Evolutionary conservation across 2,888 invertebrate genomes (phyloP), one percentile per base, ranked within the genome.

Genomic region (Acrobasis repandana): DNA sequence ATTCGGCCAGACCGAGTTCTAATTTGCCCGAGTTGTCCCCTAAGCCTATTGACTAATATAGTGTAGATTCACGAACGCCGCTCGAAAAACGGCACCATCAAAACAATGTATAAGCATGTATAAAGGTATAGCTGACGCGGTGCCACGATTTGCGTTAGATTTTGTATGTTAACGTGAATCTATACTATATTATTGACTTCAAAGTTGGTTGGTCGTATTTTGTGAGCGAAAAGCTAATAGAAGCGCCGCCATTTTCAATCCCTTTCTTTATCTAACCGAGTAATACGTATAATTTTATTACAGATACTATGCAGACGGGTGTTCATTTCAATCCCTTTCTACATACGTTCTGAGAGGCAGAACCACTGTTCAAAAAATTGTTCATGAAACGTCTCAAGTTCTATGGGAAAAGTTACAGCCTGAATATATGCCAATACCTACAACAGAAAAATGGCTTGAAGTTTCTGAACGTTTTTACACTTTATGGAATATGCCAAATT

Each of bases 401-500:
- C 16, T 54, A 8, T 54, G 54, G 54, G 9, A 54, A 54, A 36
- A n/a, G 6, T 54, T 54, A 54, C 38, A 54, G 36, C 54, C 34
- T 10, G 36, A 54, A 54, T 54, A 15, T 54, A 38, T 54, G 54
- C 36, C 38, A 15, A 54, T 0, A 16, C 54, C 38, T 1, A 15
- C 20, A 11, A 36, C 16, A 54, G 16, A 36, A n/a, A 36, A 54
- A 36, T 54, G 33, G 38, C 36, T 36, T 0, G 64, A 51, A 28
- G 43, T 28, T 16, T 50, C 58, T 14, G 11, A 38, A 38, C 56
- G 56, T 11, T 57, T 33, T n/a, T 16, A 58, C 18, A 51, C 58
- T 4, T 50, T 50, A 15, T 58, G 58, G 58, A 58, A 58, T 51
- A 51, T 58, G 36, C 58, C 51, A 15, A 50, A 58, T 20, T 51